These are phyloP conservation scores for Cataglyphis hispanica DNA, from an alignment of 1,140 invertebrate species.

Conservation along the genomic window DNA sequence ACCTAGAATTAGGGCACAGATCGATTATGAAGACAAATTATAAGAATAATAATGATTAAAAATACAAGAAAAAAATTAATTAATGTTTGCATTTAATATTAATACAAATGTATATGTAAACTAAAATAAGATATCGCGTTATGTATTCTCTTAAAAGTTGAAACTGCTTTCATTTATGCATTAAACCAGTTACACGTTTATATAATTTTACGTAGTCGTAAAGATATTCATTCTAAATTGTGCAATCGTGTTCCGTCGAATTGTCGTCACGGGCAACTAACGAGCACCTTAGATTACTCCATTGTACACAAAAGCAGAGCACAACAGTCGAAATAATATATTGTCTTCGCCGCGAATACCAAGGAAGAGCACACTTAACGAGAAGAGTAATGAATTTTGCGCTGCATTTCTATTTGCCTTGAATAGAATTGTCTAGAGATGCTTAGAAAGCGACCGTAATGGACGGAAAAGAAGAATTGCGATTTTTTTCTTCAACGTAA, in stretches of 20 bases:
- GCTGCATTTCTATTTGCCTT: conserved; percentile 1
- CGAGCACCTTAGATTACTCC: conserved; percentile 46
- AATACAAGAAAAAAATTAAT: background rate
- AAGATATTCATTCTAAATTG: conserved; percentile 21
- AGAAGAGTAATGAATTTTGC: conserved; percentile 47
- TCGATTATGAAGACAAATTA: background rate
- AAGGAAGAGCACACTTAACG: conserved; percentile 52
- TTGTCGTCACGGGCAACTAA: conserved; percentile 10
- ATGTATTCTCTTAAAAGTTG: background rate
- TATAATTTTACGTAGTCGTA: background rate
- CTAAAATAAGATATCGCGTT: background rate
- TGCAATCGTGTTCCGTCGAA: background rate
- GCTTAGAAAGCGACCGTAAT: conserved; percentile 23
- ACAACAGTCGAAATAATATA: conserved; percentile 33
- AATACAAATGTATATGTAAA: background rate
- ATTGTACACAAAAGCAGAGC: conserved; percentile 39
- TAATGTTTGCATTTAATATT: background rate
- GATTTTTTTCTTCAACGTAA: conserved; percentile 64
- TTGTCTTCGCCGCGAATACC: conserved; percentile 30
- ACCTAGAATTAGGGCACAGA: background rate
- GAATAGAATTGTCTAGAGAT: background rate
- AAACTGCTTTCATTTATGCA: background rate
- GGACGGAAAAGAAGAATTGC: conserved; percentile 8
- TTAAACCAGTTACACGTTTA: background rate
- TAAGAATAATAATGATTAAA: background rate